These are phyloP conservation scores for Hyperoodon ampullatus DNA, from an alignment of 2,113 vertebrate species.

Conservation along the genomic window DNA sequence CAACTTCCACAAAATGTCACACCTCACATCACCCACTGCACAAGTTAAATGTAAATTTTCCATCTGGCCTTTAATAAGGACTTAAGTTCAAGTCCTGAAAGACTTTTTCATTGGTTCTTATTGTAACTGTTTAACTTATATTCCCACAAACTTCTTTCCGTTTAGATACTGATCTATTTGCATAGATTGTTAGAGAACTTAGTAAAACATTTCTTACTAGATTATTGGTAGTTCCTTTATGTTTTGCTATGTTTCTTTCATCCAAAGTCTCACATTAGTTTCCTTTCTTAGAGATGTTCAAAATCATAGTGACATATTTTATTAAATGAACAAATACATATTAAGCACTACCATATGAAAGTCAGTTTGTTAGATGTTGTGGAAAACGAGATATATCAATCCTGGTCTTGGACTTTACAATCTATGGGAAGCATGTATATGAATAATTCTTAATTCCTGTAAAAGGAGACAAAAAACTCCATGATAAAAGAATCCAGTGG, in stretches of 20 bases:
- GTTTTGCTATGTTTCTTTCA: background rate
- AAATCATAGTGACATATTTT: background rate
- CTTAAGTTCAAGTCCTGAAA: background rate
- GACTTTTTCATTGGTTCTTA: background rate
- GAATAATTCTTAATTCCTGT: background rate
- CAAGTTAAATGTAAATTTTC: conserved; percentile 47
- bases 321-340: background rate
- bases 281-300: background rate
- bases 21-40: background rate
- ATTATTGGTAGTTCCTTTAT: background rate
- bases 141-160: background rate
- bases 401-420: background rate
- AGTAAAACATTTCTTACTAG: background rate
- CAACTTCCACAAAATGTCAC: background rate
- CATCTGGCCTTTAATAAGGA: conserved; percentile 22
- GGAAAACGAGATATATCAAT: background rate
- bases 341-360: background rate
- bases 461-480: background rate
- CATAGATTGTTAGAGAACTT: background rate
- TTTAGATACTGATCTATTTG: background rate
- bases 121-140: background rate
- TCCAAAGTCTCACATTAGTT: background rate
- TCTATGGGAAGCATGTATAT: background rate
- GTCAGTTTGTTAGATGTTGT: background rate
- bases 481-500: background rate